A percentile compares a stretch with the other conserved stretches of the same genome.
phyloP scores from a whole-genome alignment of 2,797 vertebrate species.

The Darevskia mixta region DNA sequence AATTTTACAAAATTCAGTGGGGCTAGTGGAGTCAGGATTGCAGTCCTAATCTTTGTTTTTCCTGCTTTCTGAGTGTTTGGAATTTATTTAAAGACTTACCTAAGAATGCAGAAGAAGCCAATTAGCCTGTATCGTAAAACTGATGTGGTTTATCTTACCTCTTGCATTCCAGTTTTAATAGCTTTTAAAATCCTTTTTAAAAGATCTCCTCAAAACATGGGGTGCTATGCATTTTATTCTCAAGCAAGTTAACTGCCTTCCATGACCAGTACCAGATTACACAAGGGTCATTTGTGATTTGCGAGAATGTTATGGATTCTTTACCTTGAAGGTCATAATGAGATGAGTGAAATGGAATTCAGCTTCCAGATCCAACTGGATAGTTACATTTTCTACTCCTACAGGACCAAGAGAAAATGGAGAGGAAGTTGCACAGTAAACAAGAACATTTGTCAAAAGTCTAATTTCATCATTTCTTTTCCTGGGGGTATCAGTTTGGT shows the following conservation, averaged over 20 bases:
- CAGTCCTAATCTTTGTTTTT: slow-evolving; percentile 40
- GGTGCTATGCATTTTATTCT: background rate
- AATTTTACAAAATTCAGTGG: background rate
- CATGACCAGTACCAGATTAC: slow-evolving; percentile 1
- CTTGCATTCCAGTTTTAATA: slow-evolving; percentile 26
- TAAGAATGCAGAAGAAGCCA: slow-evolving; percentile 41
- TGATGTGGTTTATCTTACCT: slow-evolving; percentile 4
- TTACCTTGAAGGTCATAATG: slow-evolving; percentile 99
- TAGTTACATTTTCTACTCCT: slow-evolving; percentile 94
- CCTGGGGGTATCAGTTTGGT: background rate
- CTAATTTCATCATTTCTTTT: background rate
- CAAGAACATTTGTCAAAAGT: slow-evolving; percentile 33
- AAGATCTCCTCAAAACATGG: slow-evolving; percentile 14
- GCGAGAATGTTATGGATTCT: slow-evolving; percentile 52
- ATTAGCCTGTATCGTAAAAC: slow-evolving; percentile 50
- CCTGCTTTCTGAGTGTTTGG: slow-evolving; percentile 48
- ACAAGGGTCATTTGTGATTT: background rate
- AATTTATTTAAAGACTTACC: slow-evolving; percentile 47
- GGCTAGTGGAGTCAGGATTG: background rate
- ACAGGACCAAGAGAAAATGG: slow-evolving; percentile 30
- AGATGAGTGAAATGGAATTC: slow-evolving; percentile 99
- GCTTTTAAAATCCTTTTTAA: slow-evolving; percentile 23
- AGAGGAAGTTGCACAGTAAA: slow-evolving; percentile 48
- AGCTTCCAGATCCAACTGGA: slow-evolving; percentile 94
- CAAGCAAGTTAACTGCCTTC: slow-evolving; percentile 12